Conservation (phyloP, 2,888 invertebrate species). For the Scaptomyza cyrtandrae region DNA sequence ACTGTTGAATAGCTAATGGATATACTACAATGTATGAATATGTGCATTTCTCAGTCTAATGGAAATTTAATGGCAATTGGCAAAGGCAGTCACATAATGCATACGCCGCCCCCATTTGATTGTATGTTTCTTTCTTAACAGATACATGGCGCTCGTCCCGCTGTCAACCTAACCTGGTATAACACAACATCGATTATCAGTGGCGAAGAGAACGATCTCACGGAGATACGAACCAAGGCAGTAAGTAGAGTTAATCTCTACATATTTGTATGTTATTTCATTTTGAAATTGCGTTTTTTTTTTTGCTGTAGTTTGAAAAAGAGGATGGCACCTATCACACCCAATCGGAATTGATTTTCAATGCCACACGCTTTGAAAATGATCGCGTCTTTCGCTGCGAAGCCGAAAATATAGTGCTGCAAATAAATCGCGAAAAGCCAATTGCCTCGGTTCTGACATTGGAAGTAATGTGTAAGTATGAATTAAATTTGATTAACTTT, state of each 20-base stretch:
- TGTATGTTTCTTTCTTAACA: slow-evolving; percentile 39
- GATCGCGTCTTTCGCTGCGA: slow-evolving; percentile 91
- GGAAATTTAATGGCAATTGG: slow-evolving; percentile 68
- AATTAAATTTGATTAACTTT: slow-evolving; percentile 56
- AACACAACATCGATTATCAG: slow-evolving; percentile 87
- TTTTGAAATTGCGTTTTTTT: neutral
- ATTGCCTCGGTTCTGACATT: slow-evolving; percentile 89
- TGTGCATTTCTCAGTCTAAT: slow-evolving; percentile 50
- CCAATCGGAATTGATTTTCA: slow-evolving; percentile 90
- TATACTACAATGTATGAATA: slow-evolving; percentile 35
- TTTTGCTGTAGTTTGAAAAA: slow-evolving; percentile 85
- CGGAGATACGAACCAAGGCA: slow-evolving; percentile 84
- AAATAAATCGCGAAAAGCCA: slow-evolving; percentile 90
- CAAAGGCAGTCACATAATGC: slow-evolving; percentile 12
- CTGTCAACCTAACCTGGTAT: slow-evolving; percentile 93
- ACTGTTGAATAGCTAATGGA: slow-evolving; percentile 50
- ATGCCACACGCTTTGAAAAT: slow-evolving; percentile 92
- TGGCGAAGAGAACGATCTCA: slow-evolving; percentile 78
- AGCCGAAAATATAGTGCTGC: slow-evolving; percentile 92
- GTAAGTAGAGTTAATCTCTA: slow-evolving; percentile 82
- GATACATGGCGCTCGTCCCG: slow-evolving; percentile 92
- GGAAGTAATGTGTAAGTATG: slow-evolving; percentile 94
- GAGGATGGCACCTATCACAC: slow-evolving; percentile 92
- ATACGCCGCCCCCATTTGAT: slow-evolving; percentile 38
- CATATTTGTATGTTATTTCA: neutral